Base-by-base conservation (phyloP, 2,113 vertebrate genomes). In the Callipepla squamata region DNA sequence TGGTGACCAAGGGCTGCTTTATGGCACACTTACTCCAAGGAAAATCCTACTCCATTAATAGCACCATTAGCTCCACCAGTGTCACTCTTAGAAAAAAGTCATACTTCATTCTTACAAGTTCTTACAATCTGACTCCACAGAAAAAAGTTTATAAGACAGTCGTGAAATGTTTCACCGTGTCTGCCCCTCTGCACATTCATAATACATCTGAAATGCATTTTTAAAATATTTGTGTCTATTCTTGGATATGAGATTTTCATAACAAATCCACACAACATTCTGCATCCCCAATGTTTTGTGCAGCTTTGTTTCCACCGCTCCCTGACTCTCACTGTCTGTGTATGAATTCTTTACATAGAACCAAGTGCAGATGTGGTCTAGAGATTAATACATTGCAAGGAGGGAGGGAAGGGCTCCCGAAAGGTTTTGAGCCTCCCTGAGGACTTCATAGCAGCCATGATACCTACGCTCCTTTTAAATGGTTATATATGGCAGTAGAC, bases 151-250 rank as follows among this genome's bases (percentile, higher is more conserved):
- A 38, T 36, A 67, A 66, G 38, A 48, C 79, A 86, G 80, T n/a
- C 15, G 20, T 62, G 68, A 63, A 94, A 83, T 22, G 32, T 68
- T 95, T 91, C 57, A 44, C 79, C 1, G 4, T 83, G n/a, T 20
- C 67, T 80, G 89, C 82, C 87, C 61, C 89, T 91, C 69, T 87
- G 57, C 85, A 89, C 94, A 85, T 89, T 92, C 91, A 87, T 92
- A 94, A 95, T 45, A 62, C 82, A 92, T 92, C 59, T 74, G 72
- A 95, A 93, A 83, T 77, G 57, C 72, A 89, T 90, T 51, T 21
- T 65, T 7, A 51, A 32, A 63, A 40, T 40, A 61, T 87, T 70
- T 68, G 59, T 75, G 15, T 79, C 77, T 95, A 72, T 96, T 93
- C 61, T 91, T 86, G 65, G 85, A 34, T 57, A 44, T 61, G 23